Base-by-base conservation (phyloP, 1,140 invertebrate species). In the Orchestia grillus region DNA sequence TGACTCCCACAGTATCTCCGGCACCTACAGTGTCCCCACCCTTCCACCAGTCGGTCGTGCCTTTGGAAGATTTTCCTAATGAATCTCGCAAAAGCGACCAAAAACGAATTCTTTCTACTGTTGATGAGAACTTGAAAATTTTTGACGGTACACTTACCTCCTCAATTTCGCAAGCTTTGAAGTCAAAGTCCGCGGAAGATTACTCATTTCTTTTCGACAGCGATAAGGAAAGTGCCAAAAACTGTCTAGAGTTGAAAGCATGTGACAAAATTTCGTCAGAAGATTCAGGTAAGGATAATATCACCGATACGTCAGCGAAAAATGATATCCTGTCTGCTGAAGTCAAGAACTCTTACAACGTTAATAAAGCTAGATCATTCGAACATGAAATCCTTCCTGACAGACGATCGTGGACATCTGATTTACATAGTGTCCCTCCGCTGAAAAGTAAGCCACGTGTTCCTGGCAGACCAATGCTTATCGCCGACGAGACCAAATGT, bases 1-100 rank as follows among this genome's bases (percentile, higher is more conserved):
- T 96, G 47, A 96, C 96, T 41, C 96, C 96, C 87, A 96, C 96
- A 19, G 87, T 96, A 42, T 96, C 96, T 16, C 96, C 96, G 6
- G 96, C 96, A 44, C 96, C 96, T 43, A 96, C 96, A 44, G 44
- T 96, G 8, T 96, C 96, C 0, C 96, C 96, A 28, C 94, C 95
- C 0, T 91, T 96, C 11, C 96, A 96, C 4, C 96, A 96, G 15
- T 96, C 96, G 41, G 96, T 96, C 11, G 96, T 96, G 77, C 96
- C 96, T 40, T 87, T 96, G 45, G 96, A 96, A 40, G 96, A 94
- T 6, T 95, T 96, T 8, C 96, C 96, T 11, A 96, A 96, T 95
- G 96, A 77, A 77, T 36, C 15, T 77, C 28, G 62, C 11, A 77
- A 77, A 77, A 28, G 36, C 28, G 28, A 77, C 28, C 11, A 77